Conservation (phyloP, 2,888 invertebrate species). For the Chalcis sispes region DNA sequence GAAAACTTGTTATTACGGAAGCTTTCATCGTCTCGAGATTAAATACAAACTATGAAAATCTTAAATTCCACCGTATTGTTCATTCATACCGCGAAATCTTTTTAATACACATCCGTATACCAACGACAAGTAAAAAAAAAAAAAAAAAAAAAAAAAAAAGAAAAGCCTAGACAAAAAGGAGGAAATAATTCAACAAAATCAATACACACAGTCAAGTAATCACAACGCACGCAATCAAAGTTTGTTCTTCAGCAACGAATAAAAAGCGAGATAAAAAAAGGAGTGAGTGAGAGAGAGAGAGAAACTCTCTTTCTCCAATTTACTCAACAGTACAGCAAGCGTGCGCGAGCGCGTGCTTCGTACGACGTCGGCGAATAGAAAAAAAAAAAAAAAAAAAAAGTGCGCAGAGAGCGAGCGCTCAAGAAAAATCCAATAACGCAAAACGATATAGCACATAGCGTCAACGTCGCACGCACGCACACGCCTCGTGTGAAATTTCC, state of each 20-base stretch:
- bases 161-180: no score
- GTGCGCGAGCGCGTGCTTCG: not conserved
- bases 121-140: no score
- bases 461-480: constrained; percentile 30
- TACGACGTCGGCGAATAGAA: no score
- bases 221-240: constrained; percentile 34
- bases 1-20: no score
- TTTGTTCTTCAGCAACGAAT: constrained; percentile 14
- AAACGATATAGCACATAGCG: not conserved
- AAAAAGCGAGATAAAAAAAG: not conserved
- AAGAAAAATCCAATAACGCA: constrained; percentile 44
- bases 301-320: not conserved
- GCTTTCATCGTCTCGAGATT: no score
- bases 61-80: no score
- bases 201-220: constrained; percentile 21
- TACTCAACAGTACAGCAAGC: not conserved
- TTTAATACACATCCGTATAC: not conserved
- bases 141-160: no score
- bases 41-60: no score
- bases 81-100: not conserved
- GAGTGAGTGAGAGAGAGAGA: not conserved
- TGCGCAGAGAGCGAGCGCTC: not conserved
- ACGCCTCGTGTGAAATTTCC: constrained; percentile 28
- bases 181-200: constrained; percentile 35
- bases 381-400: not conserved